phyloP scores from a whole-genome alignment of 1,140 invertebrate genomes.

The Trigoniulus corallinus region DNA sequence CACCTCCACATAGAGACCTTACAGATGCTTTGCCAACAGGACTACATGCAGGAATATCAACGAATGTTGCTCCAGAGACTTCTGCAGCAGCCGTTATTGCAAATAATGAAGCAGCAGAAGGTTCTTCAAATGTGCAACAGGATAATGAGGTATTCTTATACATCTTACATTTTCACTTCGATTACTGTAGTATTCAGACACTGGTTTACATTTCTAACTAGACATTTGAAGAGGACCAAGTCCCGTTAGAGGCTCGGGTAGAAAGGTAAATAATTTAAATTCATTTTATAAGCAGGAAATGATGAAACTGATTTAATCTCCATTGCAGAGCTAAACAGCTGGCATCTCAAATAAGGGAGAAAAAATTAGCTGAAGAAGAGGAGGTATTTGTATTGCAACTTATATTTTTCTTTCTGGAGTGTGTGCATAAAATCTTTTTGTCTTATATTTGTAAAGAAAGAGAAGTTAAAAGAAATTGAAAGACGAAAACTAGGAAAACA shows the following conservation, averaged over 20 bases:
- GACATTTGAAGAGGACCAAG: not conserved
- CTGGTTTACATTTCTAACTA: not conserved
- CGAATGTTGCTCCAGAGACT: not conserved
- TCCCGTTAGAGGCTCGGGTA: not conserved
- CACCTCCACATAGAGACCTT: conserved; percentile 10
- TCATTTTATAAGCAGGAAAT: not conserved
- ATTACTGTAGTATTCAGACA: not conserved
- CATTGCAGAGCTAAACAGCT: conserved; percentile 18
- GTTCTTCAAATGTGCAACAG: not conserved
- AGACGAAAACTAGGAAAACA: conserved; percentile 50
- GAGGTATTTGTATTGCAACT: conserved; percentile 23
- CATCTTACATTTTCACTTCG: not conserved
- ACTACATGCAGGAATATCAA: not conserved
- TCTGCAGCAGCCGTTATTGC: not conserved
- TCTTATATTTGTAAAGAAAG: conserved; percentile 23
- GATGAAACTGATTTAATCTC: not conserved
- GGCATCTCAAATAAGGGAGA: conserved; percentile 23
- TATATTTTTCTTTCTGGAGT: not conserved
- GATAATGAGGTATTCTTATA: not conserved
- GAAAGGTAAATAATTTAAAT: not conserved
- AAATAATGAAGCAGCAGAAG: not conserved
- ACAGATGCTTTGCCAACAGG: not conserved
- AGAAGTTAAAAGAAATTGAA: conserved; percentile 46
- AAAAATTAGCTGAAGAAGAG: conserved; percentile 44
- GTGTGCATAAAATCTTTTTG: not conserved